These are phyloP conservation scores for Pygathrix nemaeus DNA, from an alignment of 2,113 vertebrate genomes.

Conservation along the genomic window DNA sequence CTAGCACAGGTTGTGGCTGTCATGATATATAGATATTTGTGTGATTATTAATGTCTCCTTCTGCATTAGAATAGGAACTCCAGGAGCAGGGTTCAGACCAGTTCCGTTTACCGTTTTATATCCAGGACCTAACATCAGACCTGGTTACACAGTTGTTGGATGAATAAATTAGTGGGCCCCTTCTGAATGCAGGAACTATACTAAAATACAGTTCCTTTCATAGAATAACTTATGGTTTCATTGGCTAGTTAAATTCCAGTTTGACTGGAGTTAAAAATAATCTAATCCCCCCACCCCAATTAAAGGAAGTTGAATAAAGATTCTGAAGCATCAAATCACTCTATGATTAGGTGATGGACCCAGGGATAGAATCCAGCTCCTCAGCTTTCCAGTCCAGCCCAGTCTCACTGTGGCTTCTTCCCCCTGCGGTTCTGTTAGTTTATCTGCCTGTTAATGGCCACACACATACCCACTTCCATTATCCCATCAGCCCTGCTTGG, in stretches of 20 bases:
- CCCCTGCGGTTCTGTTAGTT: not conserved
- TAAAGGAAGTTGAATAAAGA: not conserved
- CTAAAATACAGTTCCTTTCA: not conserved
- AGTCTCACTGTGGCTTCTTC: not conserved
- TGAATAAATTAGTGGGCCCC: not conserved
- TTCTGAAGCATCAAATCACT: not conserved
- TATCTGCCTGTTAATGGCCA: constrained; percentile 46
- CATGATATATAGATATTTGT: not conserved
- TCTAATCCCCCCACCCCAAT: not conserved
- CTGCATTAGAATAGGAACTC: not conserved
- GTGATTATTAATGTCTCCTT: not conserved
- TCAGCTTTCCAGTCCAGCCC: not conserved
- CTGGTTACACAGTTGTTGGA: not conserved
- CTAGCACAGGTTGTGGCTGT: not conserved
- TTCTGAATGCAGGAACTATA: not conserved
- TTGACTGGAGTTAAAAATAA: constrained; percentile 15
- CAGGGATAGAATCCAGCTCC: not conserved
- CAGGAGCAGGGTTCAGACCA: not conserved
- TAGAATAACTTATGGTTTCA: not conserved
- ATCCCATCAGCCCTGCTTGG: constrained; percentile 36
- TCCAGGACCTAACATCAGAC: not conserved
- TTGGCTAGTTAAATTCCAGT: constrained; percentile 1
- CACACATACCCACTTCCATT: constrained; percentile 9
- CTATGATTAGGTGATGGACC: not conserved
- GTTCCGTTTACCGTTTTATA: not conserved